Evolutionary conservation across 2,888 invertebrate genomes (phyloP), one percentile per base, ranked within the genome.

Genomic region (Chalcis sispes): DNA sequence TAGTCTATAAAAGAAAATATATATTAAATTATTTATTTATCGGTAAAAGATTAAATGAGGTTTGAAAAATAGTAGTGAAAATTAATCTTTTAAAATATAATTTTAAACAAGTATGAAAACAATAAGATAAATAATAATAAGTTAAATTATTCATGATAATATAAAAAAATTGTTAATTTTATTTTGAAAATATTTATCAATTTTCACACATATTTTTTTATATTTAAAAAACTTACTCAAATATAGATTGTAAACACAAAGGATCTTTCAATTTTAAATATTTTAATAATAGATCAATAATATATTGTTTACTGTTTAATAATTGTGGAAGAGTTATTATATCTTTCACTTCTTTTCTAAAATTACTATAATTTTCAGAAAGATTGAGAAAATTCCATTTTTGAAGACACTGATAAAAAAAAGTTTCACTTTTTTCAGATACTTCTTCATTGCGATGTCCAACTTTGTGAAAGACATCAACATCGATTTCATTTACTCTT

Each of bases 301-400:
- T 92, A 84, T 93, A 91, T 79, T 96, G 93, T 88, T 96, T 95
- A 75, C 93, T 92, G 82, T 95, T 93, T 40, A 98, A 87, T 54
- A 98, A 89, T 87, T 98, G 97, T 0, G 96, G 94, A 72, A 98
- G 91, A 0, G 95, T 97, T 1, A 96, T 91, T 79, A 96, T 92
- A 50, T 92, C 91, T 77, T 92, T 92, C 8, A 96, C 92, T 85
- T 95, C 94, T 80, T 92, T 93, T 78, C 93, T 92, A 83, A 98
- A 95, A 67, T 91, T 91, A 59, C 93, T 92, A 88, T 94, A 98
- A 84, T 94, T 94, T 82, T 95, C 93, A 0, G 96, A 95, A 78
- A 96, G 91, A 89, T 98, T 98, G 25, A 98, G 91, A 1, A 94
- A 95, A 84, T 93, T 93, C 97, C 98, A 98, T 91, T 98, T 98